Conservation (phyloP, 2,113 vertebrate species). For the Spheniscus mendiculus region DNA sequence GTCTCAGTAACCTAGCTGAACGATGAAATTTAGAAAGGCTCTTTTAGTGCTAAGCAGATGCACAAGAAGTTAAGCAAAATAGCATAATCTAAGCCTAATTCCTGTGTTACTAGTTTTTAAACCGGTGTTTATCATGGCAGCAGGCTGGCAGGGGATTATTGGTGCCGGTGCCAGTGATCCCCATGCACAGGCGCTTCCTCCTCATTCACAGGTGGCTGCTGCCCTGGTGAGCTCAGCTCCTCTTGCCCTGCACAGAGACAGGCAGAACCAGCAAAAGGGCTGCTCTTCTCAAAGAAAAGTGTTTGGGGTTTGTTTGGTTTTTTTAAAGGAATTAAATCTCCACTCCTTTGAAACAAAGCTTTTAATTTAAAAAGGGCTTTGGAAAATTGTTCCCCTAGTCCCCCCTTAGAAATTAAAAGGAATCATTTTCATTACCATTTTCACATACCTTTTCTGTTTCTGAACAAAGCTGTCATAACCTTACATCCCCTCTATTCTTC, state of each 20-base stretch:
- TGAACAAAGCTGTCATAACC: too few relatives aligned
- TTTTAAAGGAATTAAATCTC: background rate
- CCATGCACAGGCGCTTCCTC: too few relatives aligned
- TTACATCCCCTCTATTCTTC: background rate
- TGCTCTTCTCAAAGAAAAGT: background rate
- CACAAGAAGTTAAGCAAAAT: background rate
- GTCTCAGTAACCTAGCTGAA: background rate
- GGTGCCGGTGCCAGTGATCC: background rate
- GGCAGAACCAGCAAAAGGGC: background rate
- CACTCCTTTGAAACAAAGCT: background rate
- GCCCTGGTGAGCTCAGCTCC: background rate
- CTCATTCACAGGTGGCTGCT: background rate
- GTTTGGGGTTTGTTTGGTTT: background rate
- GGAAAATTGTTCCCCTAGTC: background rate
- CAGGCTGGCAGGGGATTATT: background rate
- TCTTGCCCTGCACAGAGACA: background rate
- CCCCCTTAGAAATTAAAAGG: background rate
- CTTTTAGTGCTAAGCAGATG: background rate
- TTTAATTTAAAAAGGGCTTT: background rate
- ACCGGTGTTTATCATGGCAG: background rate
- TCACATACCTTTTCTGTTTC: too few relatives aligned
- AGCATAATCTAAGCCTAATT: background rate
- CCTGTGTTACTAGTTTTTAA: background rate
- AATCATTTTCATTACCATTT: background rate
- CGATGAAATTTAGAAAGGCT: background rate